A percentile compares a stretch with the other conserved stretches of the same genome.
These are phyloP conservation scores for Kryptolebias marmoratus DNA, from an alignment of 2,113 vertebrate species.

Conservation along the genomic window DNA sequence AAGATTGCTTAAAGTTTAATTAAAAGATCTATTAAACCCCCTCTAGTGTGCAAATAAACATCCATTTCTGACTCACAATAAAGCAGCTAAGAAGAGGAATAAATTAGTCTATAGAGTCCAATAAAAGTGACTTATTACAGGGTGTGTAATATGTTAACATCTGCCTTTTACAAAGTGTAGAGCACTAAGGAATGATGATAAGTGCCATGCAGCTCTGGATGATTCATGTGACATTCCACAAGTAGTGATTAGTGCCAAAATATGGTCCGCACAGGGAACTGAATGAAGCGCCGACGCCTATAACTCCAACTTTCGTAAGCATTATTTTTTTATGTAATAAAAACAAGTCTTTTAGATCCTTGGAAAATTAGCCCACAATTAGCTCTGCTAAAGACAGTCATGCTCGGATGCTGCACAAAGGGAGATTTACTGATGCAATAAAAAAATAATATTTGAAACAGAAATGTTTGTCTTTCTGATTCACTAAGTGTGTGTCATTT, in stretches of 20 bases:
- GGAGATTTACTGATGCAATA: neutral
- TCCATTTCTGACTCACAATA: neutral
- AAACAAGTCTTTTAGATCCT: constrained; percentile 39
- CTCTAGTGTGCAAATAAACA: neutral
- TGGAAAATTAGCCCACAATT: constrained; percentile 35
- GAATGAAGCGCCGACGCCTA: constrained; percentile 70
- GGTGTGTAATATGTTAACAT: constrained; percentile 43
- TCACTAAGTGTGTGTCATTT: neutral
- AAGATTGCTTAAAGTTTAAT: neutral
- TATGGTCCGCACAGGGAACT: constrained; percentile 38
- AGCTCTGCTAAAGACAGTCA: constrained; percentile 10
- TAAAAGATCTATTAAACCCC: neutral
- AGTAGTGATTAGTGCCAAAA: constrained; percentile 64
- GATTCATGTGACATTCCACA: constrained; percentile 69
- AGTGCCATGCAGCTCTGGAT: constrained; percentile 48
- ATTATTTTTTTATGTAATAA: constrained; percentile 45
- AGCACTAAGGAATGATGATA: constrained; percentile 49
- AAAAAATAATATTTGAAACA: constrained; percentile 2
- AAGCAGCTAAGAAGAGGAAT: constrained; percentile 25
- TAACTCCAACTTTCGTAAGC: constrained; percentile 46
- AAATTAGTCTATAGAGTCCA: constrained; percentile 34
- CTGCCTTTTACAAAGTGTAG: constrained; percentile 65
- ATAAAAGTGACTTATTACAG: constrained; percentile 31
- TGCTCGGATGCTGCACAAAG: constrained; percentile 24
- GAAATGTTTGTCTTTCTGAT: neutral